Base-by-base conservation (phyloP, 2,113 vertebrate genomes). In the Lanius ludovicianus region DNA sequence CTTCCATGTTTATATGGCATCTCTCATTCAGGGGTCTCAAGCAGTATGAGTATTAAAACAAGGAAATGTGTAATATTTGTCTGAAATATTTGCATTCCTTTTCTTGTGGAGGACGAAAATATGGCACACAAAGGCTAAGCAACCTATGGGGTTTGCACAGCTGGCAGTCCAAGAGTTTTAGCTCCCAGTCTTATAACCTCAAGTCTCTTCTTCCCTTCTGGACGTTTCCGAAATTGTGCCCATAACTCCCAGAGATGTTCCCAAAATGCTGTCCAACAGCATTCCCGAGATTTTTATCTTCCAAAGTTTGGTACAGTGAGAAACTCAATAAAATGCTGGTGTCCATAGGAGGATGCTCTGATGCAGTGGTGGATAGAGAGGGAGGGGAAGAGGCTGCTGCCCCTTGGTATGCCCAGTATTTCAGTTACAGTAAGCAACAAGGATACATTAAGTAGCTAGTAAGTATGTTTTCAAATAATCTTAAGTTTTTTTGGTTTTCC, bases 31-130 rank as follows among this genome's bases (percentile, higher is more conserved):
- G 46, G 42, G 46, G 15, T 74, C 42, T 77, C 41, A 55, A 84
- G 50, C 30, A 77, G 28, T 35, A 39, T 0, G 2, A 65, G 20
- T 73, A 90, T 39, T 88, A 62, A 65, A 60, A 76, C 28, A 81
- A 67, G 35, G 24, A 78, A 62, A 77, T 55, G 24, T 80, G 19
- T 42, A 65, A 50, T 50, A 65, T 55, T 78, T 9, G 14, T 70
- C 67, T 84, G 71, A 93, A 83, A 88, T 85, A 76, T 80, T 91
- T 83, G 35, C 46, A 67, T 68, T 64, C 22, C 28, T 42, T 6
- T 53, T 46, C 57, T 76, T 49, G 24, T 1, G 3, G 27, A 70
- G 44, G 35, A 67, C 7, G 3, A 81, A 87, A 89, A 89, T 27
- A 11, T 6, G 28, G 21, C 55, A n/a, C 75, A 31, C 18, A 57